A percentile compares a stretch with the other conserved stretches of the same genome.
Conservation (phyloP, 2,888 invertebrate species). For the Uropetala carovei region DNA sequence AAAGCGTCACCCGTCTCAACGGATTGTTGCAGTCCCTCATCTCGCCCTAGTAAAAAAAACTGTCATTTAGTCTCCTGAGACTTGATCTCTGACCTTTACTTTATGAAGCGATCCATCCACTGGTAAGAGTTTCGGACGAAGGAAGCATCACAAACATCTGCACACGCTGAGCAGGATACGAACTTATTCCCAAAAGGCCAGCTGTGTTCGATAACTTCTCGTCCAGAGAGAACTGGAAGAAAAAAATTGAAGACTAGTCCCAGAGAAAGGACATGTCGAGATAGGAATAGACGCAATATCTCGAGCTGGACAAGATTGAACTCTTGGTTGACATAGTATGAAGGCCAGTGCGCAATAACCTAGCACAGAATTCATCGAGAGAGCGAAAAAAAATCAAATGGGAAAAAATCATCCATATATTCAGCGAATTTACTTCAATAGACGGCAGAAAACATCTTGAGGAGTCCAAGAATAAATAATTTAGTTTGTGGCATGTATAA, state of each 20-base stretch:
- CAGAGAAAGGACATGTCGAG: neutral
- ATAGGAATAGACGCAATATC: neutral
- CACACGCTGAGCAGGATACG: neutral
- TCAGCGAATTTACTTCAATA: neutral
- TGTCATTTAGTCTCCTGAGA: neutral
- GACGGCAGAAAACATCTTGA: neutral
- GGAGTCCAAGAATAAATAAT: neutral
- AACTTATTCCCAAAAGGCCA: neutral
- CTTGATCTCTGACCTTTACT: neutral
- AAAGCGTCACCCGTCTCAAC: too few species aligned
- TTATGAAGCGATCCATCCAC: neutral
- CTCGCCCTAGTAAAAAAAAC: too few species aligned
- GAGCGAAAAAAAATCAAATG: too few species aligned
- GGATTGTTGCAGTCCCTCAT: too few species aligned
- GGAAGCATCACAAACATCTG: slow-evolving; percentile 3
- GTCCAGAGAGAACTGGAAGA: neutral
- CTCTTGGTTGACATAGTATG: too few species aligned
- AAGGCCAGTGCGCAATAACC: too few species aligned
- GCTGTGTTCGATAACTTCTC: neutral
- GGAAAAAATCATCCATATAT: too few species aligned
- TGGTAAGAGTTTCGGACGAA: neutral
- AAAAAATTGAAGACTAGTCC: neutral
- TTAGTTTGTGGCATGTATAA: neutral
- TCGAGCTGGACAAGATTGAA: too few species aligned
- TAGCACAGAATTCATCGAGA: too few species aligned